These are phyloP conservation scores for Kryphioiulus occultus DNA, from an alignment of 2,888 invertebrate genomes.

Conservation along the genomic window DNA sequence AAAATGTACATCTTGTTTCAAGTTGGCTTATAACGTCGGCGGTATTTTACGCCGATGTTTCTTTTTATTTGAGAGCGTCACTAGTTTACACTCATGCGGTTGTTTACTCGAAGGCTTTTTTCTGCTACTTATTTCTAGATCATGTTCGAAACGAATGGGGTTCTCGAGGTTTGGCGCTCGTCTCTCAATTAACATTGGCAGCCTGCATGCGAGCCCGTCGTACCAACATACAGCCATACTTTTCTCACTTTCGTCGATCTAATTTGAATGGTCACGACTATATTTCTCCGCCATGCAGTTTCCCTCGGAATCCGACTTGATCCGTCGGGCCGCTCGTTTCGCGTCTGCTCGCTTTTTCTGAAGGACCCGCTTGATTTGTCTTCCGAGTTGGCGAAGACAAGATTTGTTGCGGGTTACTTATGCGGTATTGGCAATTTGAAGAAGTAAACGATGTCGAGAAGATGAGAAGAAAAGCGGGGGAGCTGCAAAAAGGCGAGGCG, in stretches of 20 bases:
- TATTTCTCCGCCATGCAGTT: not conserved
- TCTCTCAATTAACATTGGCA: too few relatives aligned
- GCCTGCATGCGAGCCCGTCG: too few relatives aligned
- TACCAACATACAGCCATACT: too few relatives aligned
- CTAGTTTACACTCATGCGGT: too few relatives aligned
- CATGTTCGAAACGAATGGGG: too few relatives aligned
- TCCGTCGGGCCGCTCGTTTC: not conserved
- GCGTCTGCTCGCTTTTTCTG: not conserved
- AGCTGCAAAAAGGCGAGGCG: not conserved
- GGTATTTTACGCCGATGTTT: too few relatives aligned
- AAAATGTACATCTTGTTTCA: too few relatives aligned
- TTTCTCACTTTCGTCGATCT: not conserved
- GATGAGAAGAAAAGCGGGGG: not conserved
- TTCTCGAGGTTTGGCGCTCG: too few relatives aligned
- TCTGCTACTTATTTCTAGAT: too few relatives aligned
- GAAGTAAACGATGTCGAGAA: constrained; percentile 30
- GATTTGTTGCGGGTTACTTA: constrained; percentile 5
- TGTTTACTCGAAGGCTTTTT: too few relatives aligned
- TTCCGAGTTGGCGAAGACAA: not conserved
- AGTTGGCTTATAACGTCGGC: too few relatives aligned
- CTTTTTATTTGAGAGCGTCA: too few relatives aligned
- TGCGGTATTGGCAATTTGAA: not conserved
- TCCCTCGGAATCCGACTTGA: not conserved
- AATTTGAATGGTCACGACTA: not conserved
- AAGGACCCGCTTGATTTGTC: not conserved